Evolutionary conservation across 1,140 invertebrate genomes (phyloP), one percentile per base, ranked within the genome.

Genomic region (Cydia strobilella): DNA sequence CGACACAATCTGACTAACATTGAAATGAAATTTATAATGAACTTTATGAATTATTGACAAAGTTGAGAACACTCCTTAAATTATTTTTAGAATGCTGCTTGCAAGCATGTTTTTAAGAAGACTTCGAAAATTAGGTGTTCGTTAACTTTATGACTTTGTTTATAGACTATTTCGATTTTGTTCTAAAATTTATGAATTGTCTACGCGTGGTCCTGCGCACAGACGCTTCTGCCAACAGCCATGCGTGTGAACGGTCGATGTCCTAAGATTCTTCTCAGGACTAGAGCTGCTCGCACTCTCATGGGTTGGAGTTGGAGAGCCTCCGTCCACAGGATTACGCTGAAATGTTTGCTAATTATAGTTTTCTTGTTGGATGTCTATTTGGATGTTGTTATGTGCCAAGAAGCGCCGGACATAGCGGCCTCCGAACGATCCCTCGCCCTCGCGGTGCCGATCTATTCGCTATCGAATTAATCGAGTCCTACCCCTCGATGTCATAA

Each of bases 101-200:
- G 27, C 3, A 27, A n/a, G 66, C 69, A 62, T 69, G 27, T 23
- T 75, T 75, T 72, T 72, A 63, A 35, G 20, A 66, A 27, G 42
- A 48, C 74, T 75, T 69, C 54, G 35, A 39, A 23, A 39, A 51
- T 69, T 72, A 75, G 20, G 39, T 80, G 75, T 83, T 84, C 78
- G 84, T 88, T 85, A 81, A 79, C 78, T 81, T 75, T 86, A 80
- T 87, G 83, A 82, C 82, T 81, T 69, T 86, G 82, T 88, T 87
- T 87, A 77, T 82, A 77, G 77, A 85, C 79, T 82, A 80, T 76
- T 77, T 86, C 86, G 84, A 87, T 82, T 76, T 84, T 86, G 80
- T 88, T 85, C 77, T 84, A 86, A 81, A 88, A 76, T 87, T 62
- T 88, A 90, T 92, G 85, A 88, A 90, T 86, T 89, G 85, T 87